Base-by-base conservation (phyloP, 92 coral and sea anemone species). In the Nematostella vectensis region DNA sequence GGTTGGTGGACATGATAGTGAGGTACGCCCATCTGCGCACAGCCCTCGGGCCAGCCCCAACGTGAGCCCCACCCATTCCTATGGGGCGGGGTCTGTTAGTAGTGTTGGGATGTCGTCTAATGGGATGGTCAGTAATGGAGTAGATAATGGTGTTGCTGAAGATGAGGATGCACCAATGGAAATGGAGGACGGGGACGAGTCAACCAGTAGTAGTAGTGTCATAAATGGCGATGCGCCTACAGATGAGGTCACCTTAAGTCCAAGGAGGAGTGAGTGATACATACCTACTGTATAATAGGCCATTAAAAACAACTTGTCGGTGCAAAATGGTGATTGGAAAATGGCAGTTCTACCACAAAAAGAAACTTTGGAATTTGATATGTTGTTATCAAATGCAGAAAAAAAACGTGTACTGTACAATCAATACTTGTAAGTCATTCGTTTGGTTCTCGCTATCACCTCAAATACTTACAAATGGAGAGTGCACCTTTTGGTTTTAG, bases 11-110 rank as follows among this genome's bases (percentile, higher is more conserved):
- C 68, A 77, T 58, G 99, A 93, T 51, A 82, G 96, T 54, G 96
- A 93, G 61, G 94, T 93, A 29, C 85, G 88, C 1, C 91, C 96
- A 11, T 82, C 96, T 11, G 99, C 88, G 16, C 91, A 86, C 42
- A 93, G 99, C 62, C 99, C 99, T 2, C 79, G 95, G 19, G 77
- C 99, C 28, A 93, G 99, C 61, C 99, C 99, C 18, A 82, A 78
- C 37, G 95, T 88, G 17, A 93, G 99, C 56, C 99, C 99, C n/a
- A 82, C 99, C 3, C 99, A 93, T 59, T 77, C 93, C 0, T 88
- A 74, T 58, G 79, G 94, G 69, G 79, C 79, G 18, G 61, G 70
- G 15, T 79, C 88, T 28, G 74, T 68, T 26, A 61, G 71, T 24
- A 83, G 81, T 57, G 67, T 71, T 12, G 94, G 82, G 26, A 68